Evolutionary conservation across 2,888 invertebrate genomes (phyloP).

Genomic region (Cantharis lateralis): DNA sequence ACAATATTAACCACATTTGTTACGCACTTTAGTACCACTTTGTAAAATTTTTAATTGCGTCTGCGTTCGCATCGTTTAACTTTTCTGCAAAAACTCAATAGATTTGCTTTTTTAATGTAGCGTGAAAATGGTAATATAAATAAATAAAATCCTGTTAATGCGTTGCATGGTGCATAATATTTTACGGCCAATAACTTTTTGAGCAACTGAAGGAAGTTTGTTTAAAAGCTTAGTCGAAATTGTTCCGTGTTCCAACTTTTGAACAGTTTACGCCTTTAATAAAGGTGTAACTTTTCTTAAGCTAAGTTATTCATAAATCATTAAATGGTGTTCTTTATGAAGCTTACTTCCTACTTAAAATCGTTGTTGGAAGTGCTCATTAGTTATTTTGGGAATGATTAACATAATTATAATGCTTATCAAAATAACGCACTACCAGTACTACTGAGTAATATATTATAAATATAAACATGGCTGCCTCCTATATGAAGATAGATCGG

Average conservation of each 20-base stretch:
- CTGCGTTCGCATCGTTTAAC: not conserved
- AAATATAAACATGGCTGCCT: not conserved
- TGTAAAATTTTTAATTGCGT: not conserved
- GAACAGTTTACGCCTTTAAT: not conserved
- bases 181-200: not conserved
- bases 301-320: not conserved
- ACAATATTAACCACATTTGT: not conserved
- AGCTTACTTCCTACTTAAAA: not conserved
- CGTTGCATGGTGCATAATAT: not conserved
- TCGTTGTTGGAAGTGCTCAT: not conserved
- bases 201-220: not conserved
- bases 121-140: not conserved
- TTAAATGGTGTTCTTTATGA: not conserved
- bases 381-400: not conserved
- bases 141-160: not conserved
- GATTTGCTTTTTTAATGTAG: not conserved
- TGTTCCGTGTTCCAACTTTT: too few species aligned
- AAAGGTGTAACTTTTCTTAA: not conserved
- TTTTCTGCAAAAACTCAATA: not conserved
- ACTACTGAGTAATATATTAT: not conserved
- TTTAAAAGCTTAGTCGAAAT: too few species aligned
- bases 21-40: not conserved
- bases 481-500: not conserved
- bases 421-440: not conserved
- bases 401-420: not conserved